Conservation (phyloP, 2,888 invertebrate species). For the Drosophila hamatofila region DNA sequence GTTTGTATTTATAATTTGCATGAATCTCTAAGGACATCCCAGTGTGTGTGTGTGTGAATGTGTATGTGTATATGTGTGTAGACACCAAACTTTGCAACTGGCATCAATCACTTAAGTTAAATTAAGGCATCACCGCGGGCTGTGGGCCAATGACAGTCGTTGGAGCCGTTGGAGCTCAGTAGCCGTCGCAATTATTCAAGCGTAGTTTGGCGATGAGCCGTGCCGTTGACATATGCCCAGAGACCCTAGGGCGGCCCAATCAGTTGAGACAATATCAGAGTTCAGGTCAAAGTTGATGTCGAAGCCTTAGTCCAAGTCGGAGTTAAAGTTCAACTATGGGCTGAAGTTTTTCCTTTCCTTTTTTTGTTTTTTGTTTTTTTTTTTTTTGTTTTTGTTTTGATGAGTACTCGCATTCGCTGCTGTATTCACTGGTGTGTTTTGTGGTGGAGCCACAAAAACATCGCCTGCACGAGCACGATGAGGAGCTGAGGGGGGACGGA, state of each 20-base stretch:
- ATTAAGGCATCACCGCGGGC: constrained; percentile 49
- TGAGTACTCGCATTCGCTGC: constrained; percentile 22
- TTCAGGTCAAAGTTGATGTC: constrained; percentile 23
- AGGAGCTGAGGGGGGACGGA: neutral
- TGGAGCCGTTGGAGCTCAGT: neutral
- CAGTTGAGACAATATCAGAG: constrained; percentile 44
- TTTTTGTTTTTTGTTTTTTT: neutral
- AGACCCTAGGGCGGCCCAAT: constrained; percentile 35
- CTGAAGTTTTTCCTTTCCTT: constrained; percentile 4
- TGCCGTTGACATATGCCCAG: constrained; percentile 55
- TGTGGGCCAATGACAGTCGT: neutral
- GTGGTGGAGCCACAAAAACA: constrained; percentile 30
- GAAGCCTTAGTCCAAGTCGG: constrained; percentile 18
- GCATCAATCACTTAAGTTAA: constrained; percentile 67
- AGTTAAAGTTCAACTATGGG: constrained; percentile 24
- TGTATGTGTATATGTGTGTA: neutral
- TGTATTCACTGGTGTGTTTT: constrained; percentile 25
- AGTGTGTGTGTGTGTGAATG: neutral
- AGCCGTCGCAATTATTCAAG: constrained; percentile 50
- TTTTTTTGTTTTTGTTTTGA: neutral
- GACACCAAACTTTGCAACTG: constrained; percentile 54
- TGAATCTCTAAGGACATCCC: constrained; percentile 35
- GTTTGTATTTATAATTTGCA: constrained; percentile 40
- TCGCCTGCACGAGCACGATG: neutral
- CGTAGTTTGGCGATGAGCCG: constrained; percentile 21